phyloP scores from a whole-genome alignment of 2,888 invertebrate species.

The Ariolimax columbianus region DNA sequence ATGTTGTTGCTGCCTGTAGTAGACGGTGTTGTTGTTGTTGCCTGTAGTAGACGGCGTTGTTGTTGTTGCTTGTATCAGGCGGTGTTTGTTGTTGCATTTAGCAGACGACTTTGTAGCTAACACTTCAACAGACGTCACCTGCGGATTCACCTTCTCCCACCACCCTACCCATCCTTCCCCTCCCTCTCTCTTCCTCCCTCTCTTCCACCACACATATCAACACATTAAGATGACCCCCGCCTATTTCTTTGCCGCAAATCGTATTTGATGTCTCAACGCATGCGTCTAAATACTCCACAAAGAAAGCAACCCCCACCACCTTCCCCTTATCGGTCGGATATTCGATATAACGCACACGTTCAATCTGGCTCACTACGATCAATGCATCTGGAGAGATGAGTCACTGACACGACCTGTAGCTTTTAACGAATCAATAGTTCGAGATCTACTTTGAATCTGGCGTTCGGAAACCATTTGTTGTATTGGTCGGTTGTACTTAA shows the following conservation, averaged over 20 bases:
- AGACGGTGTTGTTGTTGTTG: too few relatives aligned
- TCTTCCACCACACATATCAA: too few relatives aligned
- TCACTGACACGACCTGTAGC: constrained; percentile 10
- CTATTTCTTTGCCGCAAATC: background rate
- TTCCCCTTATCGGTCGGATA: background rate
- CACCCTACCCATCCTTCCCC: background rate
- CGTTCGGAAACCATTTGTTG: constrained; percentile 3
- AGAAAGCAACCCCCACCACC: background rate
- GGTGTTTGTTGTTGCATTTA: too few relatives aligned
- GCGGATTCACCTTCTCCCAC: too few relatives aligned
- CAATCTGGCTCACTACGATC: constrained; percentile 10
- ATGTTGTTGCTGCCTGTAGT: too few relatives aligned
- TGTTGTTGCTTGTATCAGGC: too few relatives aligned
- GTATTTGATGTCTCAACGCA: background rate
- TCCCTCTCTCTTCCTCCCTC: background rate
- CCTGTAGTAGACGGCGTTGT: too few relatives aligned
- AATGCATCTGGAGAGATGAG: background rate
- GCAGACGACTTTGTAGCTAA: too few relatives aligned
- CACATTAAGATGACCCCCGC: background rate
- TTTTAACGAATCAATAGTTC: constrained; percentile 2
- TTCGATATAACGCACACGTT: background rate
- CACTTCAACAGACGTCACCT: too few relatives aligned
- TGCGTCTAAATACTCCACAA: background rate
- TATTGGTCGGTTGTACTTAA: background rate
- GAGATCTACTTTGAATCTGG: background rate